These are phyloP conservation scores for Otocyon megalotis DNA, from an alignment of 2,113 vertebrate genomes.

Conservation along the genomic window DNA sequence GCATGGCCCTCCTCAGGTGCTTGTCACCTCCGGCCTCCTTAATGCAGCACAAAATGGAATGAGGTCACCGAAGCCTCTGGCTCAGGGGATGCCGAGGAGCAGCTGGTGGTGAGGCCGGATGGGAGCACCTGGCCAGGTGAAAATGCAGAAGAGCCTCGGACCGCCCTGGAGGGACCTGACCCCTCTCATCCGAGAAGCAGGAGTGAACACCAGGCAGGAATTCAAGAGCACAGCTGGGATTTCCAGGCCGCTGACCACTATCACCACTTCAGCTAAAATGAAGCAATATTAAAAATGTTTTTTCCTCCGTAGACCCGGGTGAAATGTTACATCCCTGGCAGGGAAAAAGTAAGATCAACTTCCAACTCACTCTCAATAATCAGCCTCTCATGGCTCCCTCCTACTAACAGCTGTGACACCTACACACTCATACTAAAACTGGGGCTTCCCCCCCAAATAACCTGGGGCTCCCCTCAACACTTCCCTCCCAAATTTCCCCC, in stretches of 20 bases:
- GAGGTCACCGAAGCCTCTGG: not conserved
- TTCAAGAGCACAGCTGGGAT: not conserved
- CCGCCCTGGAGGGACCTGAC: rapidly evolving
- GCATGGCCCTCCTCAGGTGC: not conserved
- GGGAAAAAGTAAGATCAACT: not conserved
- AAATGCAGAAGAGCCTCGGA: not conserved
- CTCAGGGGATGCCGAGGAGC: not conserved
- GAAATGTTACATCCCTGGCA: not conserved
- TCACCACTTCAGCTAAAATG: not conserved
- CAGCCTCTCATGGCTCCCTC: not conserved
- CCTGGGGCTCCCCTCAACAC: not conserved
- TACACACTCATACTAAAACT: not conserved
- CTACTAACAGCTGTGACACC: not conserved
- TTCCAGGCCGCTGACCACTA: not conserved
- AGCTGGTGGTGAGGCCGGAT: not conserved
- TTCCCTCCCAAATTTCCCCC: not conserved
- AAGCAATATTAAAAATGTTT: not conserved
- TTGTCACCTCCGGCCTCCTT: not conserved
- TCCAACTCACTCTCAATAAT: not conserved
- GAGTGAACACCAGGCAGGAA: not conserved
- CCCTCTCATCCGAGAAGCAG: not conserved
- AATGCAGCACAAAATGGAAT: not conserved
- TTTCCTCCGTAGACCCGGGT: not conserved
- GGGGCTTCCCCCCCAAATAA: no score
- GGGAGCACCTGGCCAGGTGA: not conserved